Percentiles rank a stretch among this genome's conserved stretches.
Conservation (phyloP, 2,888 invertebrate species). For the Trilocha varians region DNA sequence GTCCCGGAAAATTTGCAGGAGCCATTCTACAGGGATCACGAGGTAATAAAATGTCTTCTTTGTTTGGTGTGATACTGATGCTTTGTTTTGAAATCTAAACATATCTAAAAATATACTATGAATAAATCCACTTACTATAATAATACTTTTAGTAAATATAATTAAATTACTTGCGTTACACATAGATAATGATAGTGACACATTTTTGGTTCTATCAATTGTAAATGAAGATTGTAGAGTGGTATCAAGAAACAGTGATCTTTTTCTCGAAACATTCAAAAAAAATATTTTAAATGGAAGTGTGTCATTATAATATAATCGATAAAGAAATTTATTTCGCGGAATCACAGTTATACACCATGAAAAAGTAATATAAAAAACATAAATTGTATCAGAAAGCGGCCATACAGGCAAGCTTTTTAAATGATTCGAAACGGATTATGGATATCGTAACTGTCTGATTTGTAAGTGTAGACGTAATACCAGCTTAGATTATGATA, state of each 20-base stretch:
- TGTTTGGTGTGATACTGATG: background rate
- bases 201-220: too few relatives aligned
- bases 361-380: background rate
- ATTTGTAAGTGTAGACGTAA: background rate
- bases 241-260: too few relatives aligned
- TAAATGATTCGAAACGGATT: background rate
- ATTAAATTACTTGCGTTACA: too few relatives aligned
- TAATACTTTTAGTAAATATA: too few relatives aligned
- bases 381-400: background rate
- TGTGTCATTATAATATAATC: background rate
- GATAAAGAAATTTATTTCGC: background rate
- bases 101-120: too few relatives aligned
- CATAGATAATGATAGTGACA: too few relatives aligned
- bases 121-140: too few relatives aligned
- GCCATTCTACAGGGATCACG: constrained; percentile 95
- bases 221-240: too few relatives aligned
- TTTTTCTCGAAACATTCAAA: too few relatives aligned
- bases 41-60: constrained; percentile 82
- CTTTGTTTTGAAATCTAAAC: too few relatives aligned
- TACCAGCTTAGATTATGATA: background rate
- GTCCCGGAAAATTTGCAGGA: constrained; percentile 93
- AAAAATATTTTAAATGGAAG: too few relatives aligned
- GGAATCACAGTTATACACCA: background rate
- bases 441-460: background rate
- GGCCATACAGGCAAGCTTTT: background rate